Evolutionary conservation across 2,797 vertebrate genomes (phyloP), one percentile per base, ranked within the genome.

Genomic region (Catharus ustulatus): DNA sequence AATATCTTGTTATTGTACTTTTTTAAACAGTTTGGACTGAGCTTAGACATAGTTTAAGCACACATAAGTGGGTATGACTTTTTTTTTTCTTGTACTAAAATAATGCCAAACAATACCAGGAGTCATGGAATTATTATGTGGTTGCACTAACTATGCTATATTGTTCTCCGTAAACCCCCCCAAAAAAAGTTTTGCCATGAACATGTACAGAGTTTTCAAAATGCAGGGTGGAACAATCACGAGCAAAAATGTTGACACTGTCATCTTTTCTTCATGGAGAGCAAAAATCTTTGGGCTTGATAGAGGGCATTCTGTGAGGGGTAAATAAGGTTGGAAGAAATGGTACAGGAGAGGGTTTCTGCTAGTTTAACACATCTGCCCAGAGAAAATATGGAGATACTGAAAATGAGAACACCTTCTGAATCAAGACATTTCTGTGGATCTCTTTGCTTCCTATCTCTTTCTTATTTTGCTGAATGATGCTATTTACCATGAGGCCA

Each of bases 151-250:
- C 10, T 36, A 23, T 24, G 11, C 46, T 72, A 32, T 49, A 72
- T 23, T 58, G 5, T 54, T 72, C 23, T 66, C 18, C 69, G 23
- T 40, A 69, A 84, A 61, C 2, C 3, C 4, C 5, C 43, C 54
- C 3, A 66, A 88, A 69, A 30, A n/a, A 19, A 17, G 5, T 42
- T 64, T 87, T 58, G 15, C 49, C 0, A 0, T n/a, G 4, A 81
- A 23, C 11, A 17, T 46, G 8, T 34, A 59, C 6, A 49, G 13
- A 80, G 26, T 82, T 82, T 73, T 36, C n/a, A 76, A 86, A 84
- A 73, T 10, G 48, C 3, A 29, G n/a, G 15, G 11, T 66, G 11
- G 14, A 88, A 84, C 9, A 88, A 82, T 21, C 36, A 69, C 17
- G 5, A 84, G 6, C 5, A 75, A 75, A 91, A 81, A 49, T 29